Evolutionary conservation across 2,888 invertebrate genomes (phyloP), one percentile per base, ranked within the genome.

Genomic region (Nowickia ferox): DNA sequence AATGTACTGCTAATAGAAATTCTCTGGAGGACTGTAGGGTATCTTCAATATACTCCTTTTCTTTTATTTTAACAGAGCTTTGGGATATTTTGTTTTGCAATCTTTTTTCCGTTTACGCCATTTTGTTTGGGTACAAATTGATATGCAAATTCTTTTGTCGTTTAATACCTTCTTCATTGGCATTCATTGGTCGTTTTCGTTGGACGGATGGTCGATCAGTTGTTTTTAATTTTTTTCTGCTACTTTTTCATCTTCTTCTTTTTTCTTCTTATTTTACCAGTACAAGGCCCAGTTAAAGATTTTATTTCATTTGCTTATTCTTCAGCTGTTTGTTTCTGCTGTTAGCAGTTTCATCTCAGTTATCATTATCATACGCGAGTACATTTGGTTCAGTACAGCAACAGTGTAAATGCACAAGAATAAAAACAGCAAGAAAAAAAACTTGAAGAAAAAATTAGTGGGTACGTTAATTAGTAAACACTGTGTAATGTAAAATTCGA

Each of bases 41-140:
- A 22, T 44, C 38, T 30, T 2, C 30, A 38, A 46, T 63, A 65
- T 15, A 17, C 22, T 44, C 65, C 42, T 74, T 65, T 48, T 30
- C n/a, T 30, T 30, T 30, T 30, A 0, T 22, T 38, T 68, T 15
- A 1, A 46, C 51, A 81, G 65, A 81, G 65, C 71, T 72, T 77
- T 66, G 6, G 22, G 59, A 71, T 44, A 17, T 66, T 66, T 57
- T 38, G 44, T 17, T 51, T 66, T 66, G 22, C 30, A 48, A 65
- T 66, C 44, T 57, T 53, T 78, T 72, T 74, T 78, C 66, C 71
- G 78, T 86, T 84, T 85, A 79, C 80, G 84, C 84, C 84, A 87
- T 87, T 87, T 87, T 84, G 86, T 84, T 86, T 88, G 55, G 76
- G 83, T 87, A 87, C 88, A 87, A 88, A 88, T 87, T 88, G 87